These are phyloP conservation scores for Dendrolimus kikuchii DNA, from an alignment of 1,140 invertebrate genomes.

Conservation along the genomic window DNA sequence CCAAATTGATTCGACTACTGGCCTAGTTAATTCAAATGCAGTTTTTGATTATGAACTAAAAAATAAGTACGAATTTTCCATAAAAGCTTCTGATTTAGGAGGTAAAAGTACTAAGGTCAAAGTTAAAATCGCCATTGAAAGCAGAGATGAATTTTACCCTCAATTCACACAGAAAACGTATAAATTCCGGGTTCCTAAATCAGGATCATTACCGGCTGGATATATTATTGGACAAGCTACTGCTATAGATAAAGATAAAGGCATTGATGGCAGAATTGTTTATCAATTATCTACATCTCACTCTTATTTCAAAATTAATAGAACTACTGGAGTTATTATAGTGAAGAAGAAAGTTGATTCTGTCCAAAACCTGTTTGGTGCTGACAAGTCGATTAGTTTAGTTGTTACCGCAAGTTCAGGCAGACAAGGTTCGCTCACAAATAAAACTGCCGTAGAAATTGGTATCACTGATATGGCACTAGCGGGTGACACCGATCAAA, in stretches of 20 bases:
- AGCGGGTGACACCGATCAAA: conserved; percentile 55
- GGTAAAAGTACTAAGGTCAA: conserved; percentile 83
- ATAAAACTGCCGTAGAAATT: conserved; percentile 90
- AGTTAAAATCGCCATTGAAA: conserved; percentile 90
- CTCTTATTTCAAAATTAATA: conserved; percentile 92
- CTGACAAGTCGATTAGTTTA: conserved; percentile 82
- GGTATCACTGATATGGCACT: conserved; percentile 80
- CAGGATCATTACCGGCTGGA: conserved; percentile 77
- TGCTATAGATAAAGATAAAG: conserved; percentile 92
- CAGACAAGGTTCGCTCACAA: conserved; percentile 86
- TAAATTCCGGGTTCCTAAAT: conserved; percentile 82
- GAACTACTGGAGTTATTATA: conserved; percentile 89
- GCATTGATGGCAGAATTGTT: conserved; percentile 91
- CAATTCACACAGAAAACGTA: conserved; percentile 92
- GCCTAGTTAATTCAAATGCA: conserved; percentile 82
- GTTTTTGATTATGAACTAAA: conserved; percentile 91
- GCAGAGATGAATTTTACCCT: conserved; percentile 93
- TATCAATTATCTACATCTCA: conserved; percentile 90
- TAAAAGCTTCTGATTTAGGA: conserved; percentile 88
- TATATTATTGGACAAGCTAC: conserved; percentile 89
- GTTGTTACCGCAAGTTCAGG: conserved; percentile 91
- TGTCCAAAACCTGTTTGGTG: conserved; percentile 72
- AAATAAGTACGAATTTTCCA: conserved; percentile 86
- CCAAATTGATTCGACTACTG: conserved; percentile 81
- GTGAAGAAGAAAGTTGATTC: conserved; percentile 84